Percentiles rank a stretch among this genome's conserved stretches.
Conservation (phyloP, 2,888 invertebrate genomes). For the Cecidostiba fungosa region DNA sequence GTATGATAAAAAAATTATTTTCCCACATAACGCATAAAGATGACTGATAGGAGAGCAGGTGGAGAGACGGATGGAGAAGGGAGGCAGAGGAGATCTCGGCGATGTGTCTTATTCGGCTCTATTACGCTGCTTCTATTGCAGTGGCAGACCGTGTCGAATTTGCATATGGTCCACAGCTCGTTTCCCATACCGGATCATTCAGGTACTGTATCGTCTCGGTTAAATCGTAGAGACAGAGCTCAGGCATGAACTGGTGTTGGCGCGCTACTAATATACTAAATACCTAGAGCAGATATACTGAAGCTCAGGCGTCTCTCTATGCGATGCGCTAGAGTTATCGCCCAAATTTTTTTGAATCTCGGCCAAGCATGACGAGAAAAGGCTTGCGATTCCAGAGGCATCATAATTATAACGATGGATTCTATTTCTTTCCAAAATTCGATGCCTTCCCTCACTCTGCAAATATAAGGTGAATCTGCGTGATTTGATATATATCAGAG, state of each 20-base stretch:
- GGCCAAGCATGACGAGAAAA: too few relatives aligned
- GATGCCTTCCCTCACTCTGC: too few relatives aligned
- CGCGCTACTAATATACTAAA: too few relatives aligned
- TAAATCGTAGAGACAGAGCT: constrained; percentile 23
- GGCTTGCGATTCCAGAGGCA: too few relatives aligned
- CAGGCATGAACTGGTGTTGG: constrained; percentile 2
- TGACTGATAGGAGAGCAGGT: not conserved
- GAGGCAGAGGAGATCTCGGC: not conserved
- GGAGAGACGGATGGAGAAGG: not conserved
- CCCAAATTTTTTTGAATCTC: constrained; percentile 70
- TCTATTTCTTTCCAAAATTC: too few relatives aligned
- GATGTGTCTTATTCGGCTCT: constrained; percentile 3
- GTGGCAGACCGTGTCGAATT: constrained; percentile 82
- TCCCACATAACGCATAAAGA: too few relatives aligned
- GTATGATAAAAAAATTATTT: too few relatives aligned
- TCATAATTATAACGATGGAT: too few relatives aligned
- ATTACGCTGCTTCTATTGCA: constrained; percentile 81
- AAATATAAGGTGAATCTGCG: too few relatives aligned
- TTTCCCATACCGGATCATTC: constrained; percentile 83
- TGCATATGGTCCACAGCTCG: constrained; percentile 83
- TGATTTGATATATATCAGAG: too few relatives aligned
- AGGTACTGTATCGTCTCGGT: constrained; percentile 82
- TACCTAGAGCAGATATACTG: too few relatives aligned
- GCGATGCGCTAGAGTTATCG: constrained; percentile 64
- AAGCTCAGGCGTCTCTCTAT: not conserved